These are phyloP conservation scores for Parascotia fuliginaria DNA, from an alignment of 2,888 invertebrate species.

Conservation along the genomic window DNA sequence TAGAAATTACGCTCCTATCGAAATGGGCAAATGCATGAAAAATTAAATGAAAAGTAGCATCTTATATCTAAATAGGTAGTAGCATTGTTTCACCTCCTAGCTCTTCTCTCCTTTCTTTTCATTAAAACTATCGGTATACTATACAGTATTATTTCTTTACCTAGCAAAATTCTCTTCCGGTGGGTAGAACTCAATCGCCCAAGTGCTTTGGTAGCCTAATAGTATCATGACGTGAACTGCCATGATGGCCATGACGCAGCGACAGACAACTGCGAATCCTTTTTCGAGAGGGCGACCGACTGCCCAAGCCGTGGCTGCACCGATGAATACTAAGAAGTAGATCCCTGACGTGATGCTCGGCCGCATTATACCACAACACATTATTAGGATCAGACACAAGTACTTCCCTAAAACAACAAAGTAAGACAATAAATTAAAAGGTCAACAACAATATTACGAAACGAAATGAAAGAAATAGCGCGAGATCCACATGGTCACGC, in stretches of 20 bases:
- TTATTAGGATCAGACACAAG: conserved; percentile 87
- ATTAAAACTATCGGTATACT: not conserved
- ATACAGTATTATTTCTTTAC: conserved; percentile 68
- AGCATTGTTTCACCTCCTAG: no score
- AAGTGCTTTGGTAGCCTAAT: conserved; percentile 94
- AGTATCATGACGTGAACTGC: conserved; percentile 90
- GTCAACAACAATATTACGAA: no score
- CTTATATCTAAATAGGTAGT: no score
- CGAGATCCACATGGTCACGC: no score
- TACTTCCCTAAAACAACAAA: conserved; percentile 88
- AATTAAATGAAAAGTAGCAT: no score
- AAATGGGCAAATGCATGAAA: no score
- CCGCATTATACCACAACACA: conserved; percentile 90
- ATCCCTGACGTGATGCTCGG: conserved; percentile 94
- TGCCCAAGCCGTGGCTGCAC: conserved; percentile 94
- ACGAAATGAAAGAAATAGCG: no score
- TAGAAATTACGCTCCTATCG: no score
- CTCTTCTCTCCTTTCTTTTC: no score
- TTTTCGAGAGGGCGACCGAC: conserved; percentile 90
- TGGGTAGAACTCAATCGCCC: conserved; percentile 90
- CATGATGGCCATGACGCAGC: conserved; percentile 90
- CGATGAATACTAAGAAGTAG: conserved; percentile 95
- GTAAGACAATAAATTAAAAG: not conserved
- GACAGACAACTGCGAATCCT: conserved; percentile 91
- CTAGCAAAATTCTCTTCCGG: conserved; percentile 90